Evolutionary conservation across 2,797 vertebrate genomes (phyloP), one percentile per base, ranked within the genome.

Genomic region (Mus caroli): DNA sequence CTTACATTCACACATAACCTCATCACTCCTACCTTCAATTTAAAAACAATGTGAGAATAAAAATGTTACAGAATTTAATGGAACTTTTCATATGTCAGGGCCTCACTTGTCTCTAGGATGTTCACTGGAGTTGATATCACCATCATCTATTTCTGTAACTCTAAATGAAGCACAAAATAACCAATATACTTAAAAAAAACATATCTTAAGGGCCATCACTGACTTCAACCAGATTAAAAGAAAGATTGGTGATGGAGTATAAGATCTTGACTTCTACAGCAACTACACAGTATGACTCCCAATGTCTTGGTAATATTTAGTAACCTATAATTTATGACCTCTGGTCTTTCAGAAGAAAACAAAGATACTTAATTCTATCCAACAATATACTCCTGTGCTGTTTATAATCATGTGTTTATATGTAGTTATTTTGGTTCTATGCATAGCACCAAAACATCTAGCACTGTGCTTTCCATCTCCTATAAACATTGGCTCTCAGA

Each of bases 151-250:
- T 89, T 92, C 46, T 64, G 13, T 37, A 95, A 54, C 14, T 3
- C 5, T 89, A 87, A 31, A 15, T 77, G 20, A 94, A 94, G 93
- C 62, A 88, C 79, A 67, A 11, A 64, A 64, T 93, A 73, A 78
- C 7, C 79, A 69, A 60, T 37, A 84, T 2, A 40, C 4, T n/a
- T 93, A 6, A 9, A 91, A 31, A 0, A 94, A 95, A n/a, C 0
- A 90, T 9, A 31, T 8, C 20, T 62, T 62, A 71, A 93, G 20
- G 13, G 26, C 37, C 69, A 69, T 46, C 56, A 75, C 50, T 71
- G 58, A 62, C 14, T 67, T 94, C 14, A 34, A 26, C 69, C 46
- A 73, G 50, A 85, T 50, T 50, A 88, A 88, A 28, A 84, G 88
- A 85, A 94, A 92, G 43, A 50, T 10, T 85, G 40, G 6, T 28